Percentiles rank a stretch among this genome's conserved stretches.
Evolutionary conservation across 1,140 invertebrate species (phyloP).

Genomic region (Ceratina australensis): DNA sequence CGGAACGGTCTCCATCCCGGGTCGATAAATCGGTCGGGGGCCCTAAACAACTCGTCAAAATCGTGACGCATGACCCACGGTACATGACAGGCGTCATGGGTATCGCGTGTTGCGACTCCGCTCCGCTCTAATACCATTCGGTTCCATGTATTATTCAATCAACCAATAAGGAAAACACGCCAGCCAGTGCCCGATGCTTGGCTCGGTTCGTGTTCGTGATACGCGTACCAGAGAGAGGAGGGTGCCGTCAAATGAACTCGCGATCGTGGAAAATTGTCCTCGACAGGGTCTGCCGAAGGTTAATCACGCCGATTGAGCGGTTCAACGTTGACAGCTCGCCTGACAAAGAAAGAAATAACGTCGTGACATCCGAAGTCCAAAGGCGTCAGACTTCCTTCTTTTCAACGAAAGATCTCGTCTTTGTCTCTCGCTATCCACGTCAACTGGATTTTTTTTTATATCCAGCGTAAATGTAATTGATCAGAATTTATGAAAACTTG

Average conservation of each 20-base stretch:
- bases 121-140: slow-evolving; percentile 63
- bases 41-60: slow-evolving; percentile 67
- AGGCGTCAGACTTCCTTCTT: background rate
- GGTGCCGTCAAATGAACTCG: slow-evolving; percentile 38
- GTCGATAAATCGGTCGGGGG: slow-evolving; percentile 57
- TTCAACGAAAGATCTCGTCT: too few species aligned
- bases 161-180: slow-evolving; percentile 64
- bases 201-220: slow-evolving; percentile 34
- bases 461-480: too few species aligned
- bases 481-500: too few species aligned
- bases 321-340: slow-evolving; percentile 10
- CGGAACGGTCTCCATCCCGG: slow-evolving; percentile 20
- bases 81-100: slow-evolving; percentile 65
- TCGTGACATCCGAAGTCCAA: too few species aligned
- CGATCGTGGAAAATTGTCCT: slow-evolving; percentile 29
- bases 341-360: background rate
- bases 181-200: slow-evolving; percentile 41
- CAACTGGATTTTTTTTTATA: too few species aligned
- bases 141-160: slow-evolving; percentile 68
- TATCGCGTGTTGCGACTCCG: slow-evolving; percentile 57
- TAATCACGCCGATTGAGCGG: slow-evolving; percentile 35
- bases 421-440: too few species aligned
- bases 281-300: slow-evolving; percentile 36
- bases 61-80: slow-evolving; percentile 59
- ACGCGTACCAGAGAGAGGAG: slow-evolving; percentile 25